Conservation (phyloP, 2,113 vertebrate genomes). For the Polypterus senegalus region DNA sequence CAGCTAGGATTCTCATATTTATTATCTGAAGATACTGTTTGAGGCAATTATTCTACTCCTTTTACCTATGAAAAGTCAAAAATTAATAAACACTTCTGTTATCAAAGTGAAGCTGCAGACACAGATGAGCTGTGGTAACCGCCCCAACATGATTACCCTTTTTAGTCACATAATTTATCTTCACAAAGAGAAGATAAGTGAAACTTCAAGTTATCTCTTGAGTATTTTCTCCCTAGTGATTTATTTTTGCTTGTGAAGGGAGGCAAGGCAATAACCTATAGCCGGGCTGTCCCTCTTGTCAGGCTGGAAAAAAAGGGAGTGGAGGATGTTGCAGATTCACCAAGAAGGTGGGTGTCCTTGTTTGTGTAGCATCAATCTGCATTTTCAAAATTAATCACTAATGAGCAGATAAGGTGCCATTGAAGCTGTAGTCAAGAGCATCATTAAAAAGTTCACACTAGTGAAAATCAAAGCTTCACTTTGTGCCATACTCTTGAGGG, state of each 20-base stretch:
- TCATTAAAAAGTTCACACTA: too few relatives aligned
- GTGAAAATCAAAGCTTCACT: too few relatives aligned
- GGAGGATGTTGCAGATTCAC: slow-evolving; percentile 8
- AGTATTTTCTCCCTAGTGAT: background rate
- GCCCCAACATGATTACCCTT: background rate
- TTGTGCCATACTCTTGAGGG: too few relatives aligned
- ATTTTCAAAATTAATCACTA: slow-evolving; percentile 26
- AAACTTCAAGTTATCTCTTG: background rate
- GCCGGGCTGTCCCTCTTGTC: slow-evolving; percentile 6
- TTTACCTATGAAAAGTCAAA: background rate
- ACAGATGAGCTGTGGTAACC: too few relatives aligned
- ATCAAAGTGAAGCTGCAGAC: background rate
- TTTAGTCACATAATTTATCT: background rate
- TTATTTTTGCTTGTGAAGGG: slow-evolving; percentile 6
- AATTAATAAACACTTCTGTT: background rate
- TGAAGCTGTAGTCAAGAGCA: background rate
- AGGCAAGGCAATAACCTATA: slow-evolving; percentile 11
- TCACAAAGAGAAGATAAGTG: slow-evolving; percentile 1
- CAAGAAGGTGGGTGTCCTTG: slow-evolving; percentile 16
- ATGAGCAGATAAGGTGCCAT: slow-evolving; percentile 11
- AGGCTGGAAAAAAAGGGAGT: slow-evolving; percentile 13
- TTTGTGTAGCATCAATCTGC: slow-evolving; percentile 27
- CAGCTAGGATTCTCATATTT: too few relatives aligned
- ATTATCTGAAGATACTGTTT: too few relatives aligned
- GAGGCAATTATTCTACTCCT: too few relatives aligned